phyloP scores from a whole-genome alignment of 2,888 invertebrate genomes.

The Marronus borbonicus region DNA sequence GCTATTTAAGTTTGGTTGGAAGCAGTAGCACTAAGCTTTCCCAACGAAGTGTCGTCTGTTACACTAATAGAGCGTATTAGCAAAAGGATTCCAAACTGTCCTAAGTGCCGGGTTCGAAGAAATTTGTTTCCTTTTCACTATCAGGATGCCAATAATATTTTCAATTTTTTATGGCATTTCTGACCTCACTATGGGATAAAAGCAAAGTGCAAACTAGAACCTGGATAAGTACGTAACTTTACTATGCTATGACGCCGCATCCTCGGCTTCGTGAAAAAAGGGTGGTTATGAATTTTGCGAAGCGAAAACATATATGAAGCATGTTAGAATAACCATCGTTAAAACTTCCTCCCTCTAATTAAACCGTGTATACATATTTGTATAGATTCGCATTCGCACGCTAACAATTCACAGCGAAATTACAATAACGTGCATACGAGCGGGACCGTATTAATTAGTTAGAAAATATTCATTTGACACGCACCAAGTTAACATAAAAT shows the following conservation, averaged over 20 bases:
- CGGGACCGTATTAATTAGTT: constrained; percentile 22
- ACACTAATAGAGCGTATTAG: too few species aligned
- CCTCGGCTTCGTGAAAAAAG: neutral
- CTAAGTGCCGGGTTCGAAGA: too few species aligned
- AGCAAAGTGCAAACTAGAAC: too few species aligned
- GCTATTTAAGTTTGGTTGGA: too few species aligned
- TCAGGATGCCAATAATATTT: too few species aligned
- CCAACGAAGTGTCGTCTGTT: too few species aligned
- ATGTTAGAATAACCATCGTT: constrained; percentile 2
- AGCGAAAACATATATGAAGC: neutral
- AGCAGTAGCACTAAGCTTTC: too few species aligned
- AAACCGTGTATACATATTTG: constrained; percentile 7
- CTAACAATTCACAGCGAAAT: constrained; percentile 20
- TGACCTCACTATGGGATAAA: too few species aligned
- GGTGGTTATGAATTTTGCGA: neutral
- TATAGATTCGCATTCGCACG: constrained; percentile 5
- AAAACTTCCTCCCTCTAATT: constrained; percentile 15
- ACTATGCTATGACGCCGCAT: neutral
- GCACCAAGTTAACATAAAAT: constrained; percentile 36
- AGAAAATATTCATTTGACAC: constrained; percentile 40
- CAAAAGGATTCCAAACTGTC: too few species aligned
- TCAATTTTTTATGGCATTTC: too few species aligned
- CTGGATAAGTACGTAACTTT: too few species aligned
- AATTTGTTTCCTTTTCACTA: too few species aligned
- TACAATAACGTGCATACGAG: constrained; percentile 20